Conservation (phyloP, 2,888 invertebrate species). For the Sipha maydis region DNA sequence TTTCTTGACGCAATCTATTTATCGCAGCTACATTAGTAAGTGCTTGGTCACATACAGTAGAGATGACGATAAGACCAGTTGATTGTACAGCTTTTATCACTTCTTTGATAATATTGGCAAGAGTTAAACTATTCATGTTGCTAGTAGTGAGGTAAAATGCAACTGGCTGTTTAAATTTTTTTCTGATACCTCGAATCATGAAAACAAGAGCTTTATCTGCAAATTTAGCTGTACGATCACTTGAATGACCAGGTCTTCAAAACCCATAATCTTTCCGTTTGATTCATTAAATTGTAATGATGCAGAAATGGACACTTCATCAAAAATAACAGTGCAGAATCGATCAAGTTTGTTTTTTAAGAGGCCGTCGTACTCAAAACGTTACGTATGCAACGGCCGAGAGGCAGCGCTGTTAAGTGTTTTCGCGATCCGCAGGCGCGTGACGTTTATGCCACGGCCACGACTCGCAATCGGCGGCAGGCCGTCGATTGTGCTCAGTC, state of each 20-base stretch:
- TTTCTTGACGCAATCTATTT: conserved; percentile 7
- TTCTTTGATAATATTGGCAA: conserved; percentile 16
- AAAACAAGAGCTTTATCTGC: conserved; percentile 39
- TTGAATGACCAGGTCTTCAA: conserved; percentile 39
- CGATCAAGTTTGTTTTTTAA: not conserved
- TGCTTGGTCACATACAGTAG: too few relatives aligned
- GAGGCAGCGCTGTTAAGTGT: too few relatives aligned
- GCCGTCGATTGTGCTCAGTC: too few relatives aligned
- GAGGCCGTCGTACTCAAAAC: too few relatives aligned
- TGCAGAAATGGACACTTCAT: conserved; percentile 27
- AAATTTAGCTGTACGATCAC: conserved; percentile 10
- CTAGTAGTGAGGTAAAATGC: not conserved
- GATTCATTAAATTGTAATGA: not conserved
- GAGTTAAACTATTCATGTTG: not conserved
- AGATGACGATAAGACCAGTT: conserved; percentile 45
- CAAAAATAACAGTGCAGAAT: conserved; percentile 10
- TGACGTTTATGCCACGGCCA: too few relatives aligned
- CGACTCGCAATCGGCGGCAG: too few relatives aligned
- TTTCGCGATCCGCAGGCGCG: too few relatives aligned
- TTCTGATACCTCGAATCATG: conserved; percentile 40
- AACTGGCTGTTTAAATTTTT: conserved; percentile 39
- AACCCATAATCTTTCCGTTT: conserved; percentile 17
- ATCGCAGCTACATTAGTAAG: conserved; percentile 41
- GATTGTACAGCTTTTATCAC: conserved; percentile 31
- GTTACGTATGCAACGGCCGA: too few relatives aligned